Conservation (phyloP, 2,888 invertebrate genomes). For the Cremastinae sp. region DNA sequence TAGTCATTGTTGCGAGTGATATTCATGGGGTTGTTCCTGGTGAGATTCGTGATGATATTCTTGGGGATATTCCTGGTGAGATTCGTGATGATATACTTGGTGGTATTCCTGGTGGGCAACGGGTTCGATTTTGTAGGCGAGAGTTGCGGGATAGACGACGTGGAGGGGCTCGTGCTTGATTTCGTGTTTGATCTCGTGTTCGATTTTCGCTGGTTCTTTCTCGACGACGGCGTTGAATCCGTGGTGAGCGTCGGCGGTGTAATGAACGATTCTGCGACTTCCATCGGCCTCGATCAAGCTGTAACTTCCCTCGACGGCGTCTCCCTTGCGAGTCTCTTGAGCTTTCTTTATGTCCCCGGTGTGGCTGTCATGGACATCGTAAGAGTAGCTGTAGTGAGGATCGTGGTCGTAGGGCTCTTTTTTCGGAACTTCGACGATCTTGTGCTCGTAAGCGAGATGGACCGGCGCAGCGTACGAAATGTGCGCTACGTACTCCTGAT, state of each 20-base stretch:
- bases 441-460: constrained; percentile 27
- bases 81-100: no score
- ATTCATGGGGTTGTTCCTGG: no score
- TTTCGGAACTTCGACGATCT: constrained; percentile 41
- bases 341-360: constrained; percentile 63
- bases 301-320: constrained; percentile 62
- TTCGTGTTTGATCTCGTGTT: constrained; percentile 43
- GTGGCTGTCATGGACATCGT: constrained; percentile 58
- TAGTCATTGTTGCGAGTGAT: no score
- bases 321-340: constrained; percentile 60
- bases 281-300: constrained; percentile 62
- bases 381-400: constrained; percentile 64
- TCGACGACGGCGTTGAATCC: constrained; percentile 63
- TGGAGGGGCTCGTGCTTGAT: constrained; percentile 11
- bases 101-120: background rate
- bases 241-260: constrained; percentile 60
- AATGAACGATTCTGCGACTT: constrained; percentile 62
- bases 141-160: constrained; percentile 14
- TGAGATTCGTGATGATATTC: no score
- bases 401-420: constrained; percentile 44
- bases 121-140: background rate
- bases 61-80: no score
- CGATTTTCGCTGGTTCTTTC: constrained; percentile 56
- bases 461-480: constrained; percentile 22
- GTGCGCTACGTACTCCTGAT: constrained; percentile 54